Base-by-base conservation (phyloP, 2,888 invertebrate species). In the Leptopilina syphax region DNA sequence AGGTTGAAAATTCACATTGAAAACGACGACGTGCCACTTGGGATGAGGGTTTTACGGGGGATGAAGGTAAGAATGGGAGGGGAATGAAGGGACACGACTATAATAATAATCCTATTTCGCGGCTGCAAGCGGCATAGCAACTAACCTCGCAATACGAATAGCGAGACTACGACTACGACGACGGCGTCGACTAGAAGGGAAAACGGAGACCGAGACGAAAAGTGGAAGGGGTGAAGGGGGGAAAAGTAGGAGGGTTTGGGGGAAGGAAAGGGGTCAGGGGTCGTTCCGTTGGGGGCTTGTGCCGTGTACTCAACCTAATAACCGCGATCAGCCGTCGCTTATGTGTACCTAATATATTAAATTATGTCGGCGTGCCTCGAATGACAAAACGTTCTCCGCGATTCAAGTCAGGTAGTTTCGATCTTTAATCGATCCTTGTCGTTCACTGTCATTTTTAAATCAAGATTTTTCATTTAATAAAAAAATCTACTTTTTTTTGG, bases 241-340 rank as follows among this genome's bases (percentile, higher is more conserved):
- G 77, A 66, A 50, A 10, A 10, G 50, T 50, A 9, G 50, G 50
- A 50, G 50, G 50, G 50, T 50, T 50, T 27, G 34, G 34, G 50
- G 79, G 54, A 80, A 80, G 76, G 54, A 70, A 77, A 80, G 81
- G 82, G 86, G 88, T 88, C 86, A 87, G 84, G 85, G 87, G 84
- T 88, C 86, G 87, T 80, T 83, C 81, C 18, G 77, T 50, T 76
- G 80, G 81, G 82, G 84, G 87, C 86, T 84, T 82, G 84, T 84
- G 86, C 86, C 86, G 85, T 86, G 86, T 88, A 88, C 86, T 86
- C 90, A 90, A 91, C 90, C 90, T 90, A 91, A 91, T 91, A 91
- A 90, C 89, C 88, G 87, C 90, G 90, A 91, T 91, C 90, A 91
- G 89, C 88, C 90, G 88, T 88, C 89, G 89, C 89, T 90, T 90